These are phyloP conservation scores for Beris chalybata DNA, from an alignment of 2,888 invertebrate genomes.

Conservation along the genomic window DNA sequence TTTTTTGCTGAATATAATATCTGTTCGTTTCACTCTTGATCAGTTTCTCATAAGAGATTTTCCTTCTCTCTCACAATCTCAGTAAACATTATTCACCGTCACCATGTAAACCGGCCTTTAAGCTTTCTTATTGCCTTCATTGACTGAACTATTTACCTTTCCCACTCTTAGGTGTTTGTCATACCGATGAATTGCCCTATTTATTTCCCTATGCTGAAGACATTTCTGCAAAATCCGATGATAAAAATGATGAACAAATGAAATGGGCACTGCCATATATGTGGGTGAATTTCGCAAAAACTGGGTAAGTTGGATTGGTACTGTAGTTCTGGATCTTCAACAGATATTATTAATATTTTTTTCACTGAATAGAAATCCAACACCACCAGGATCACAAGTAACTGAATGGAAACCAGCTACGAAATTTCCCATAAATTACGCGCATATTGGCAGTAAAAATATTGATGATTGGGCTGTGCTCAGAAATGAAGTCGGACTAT, in stretches of 20 bases:
- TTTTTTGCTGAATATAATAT: too few relatives aligned
- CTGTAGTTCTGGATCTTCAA: too few relatives aligned
- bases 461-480: conserved; percentile 58
- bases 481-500: conserved; percentile 59
- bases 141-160: too few relatives aligned
- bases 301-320: background rate
- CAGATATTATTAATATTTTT: background rate
- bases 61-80: too few relatives aligned
- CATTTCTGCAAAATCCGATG: background rate
- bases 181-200: conserved; percentile 16
- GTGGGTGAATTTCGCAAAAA: conserved; percentile 25
- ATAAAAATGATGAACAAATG: conserved; percentile 15
- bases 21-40: too few relatives aligned
- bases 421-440: conserved; percentile 50
- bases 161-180: conserved; percentile 6
- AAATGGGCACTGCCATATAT: conserved; percentile 19
- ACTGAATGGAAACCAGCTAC: conserved; percentile 63
- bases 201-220: background rate
- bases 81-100: too few relatives aligned
- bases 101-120: too few relatives aligned
- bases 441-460: conserved; percentile 59
- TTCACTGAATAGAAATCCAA: conserved; percentile 64
- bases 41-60: too few relatives aligned
- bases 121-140: too few relatives aligned
- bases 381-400: conserved; percentile 57